These are phyloP conservation scores for Eilema sororculum DNA, from an alignment of 2,888 invertebrate species.

Conservation along the genomic window DNA sequence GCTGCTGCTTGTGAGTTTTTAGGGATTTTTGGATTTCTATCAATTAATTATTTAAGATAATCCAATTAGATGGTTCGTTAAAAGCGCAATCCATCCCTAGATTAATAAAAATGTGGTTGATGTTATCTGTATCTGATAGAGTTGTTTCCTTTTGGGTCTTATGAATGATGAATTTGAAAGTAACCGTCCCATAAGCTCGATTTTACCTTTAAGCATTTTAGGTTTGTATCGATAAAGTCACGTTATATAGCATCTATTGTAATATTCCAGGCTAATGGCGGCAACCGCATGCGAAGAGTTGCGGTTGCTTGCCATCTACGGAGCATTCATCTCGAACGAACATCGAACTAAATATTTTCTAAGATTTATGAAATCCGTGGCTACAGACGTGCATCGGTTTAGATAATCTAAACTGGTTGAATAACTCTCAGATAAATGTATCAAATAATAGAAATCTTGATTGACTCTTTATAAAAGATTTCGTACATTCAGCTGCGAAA, in stretches of 20 bases:
- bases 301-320: constrained; percentile 69
- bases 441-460: neutral
- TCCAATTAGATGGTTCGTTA: constrained; percentile 67
- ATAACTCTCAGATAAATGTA: constrained; percentile 18
- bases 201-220: constrained; percentile 43
- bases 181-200: constrained; percentile 15
- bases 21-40: constrained; percentile 83
- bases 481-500: neutral
- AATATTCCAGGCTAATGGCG: constrained; percentile 64
- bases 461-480: neutral
- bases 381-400: constrained; percentile 1
- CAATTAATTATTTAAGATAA: constrained; percentile 77
- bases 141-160: neutral
- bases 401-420: constrained; percentile 10
- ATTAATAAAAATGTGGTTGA: constrained; percentile 53
- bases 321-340: constrained; percentile 72
- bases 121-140: constrained; percentile 43
- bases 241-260: constrained; percentile 64
- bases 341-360: constrained; percentile 63
- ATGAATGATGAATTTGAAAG: neutral
- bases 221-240: constrained; percentile 57
- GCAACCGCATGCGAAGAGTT: constrained; percentile 70
- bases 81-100: constrained; percentile 56
- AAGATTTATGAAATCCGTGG: constrained; percentile 54
- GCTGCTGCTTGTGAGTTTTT: constrained; percentile 29